phyloP scores from a whole-genome alignment of 2,797 vertebrate genomes.

The Danio tinwini region DNA sequence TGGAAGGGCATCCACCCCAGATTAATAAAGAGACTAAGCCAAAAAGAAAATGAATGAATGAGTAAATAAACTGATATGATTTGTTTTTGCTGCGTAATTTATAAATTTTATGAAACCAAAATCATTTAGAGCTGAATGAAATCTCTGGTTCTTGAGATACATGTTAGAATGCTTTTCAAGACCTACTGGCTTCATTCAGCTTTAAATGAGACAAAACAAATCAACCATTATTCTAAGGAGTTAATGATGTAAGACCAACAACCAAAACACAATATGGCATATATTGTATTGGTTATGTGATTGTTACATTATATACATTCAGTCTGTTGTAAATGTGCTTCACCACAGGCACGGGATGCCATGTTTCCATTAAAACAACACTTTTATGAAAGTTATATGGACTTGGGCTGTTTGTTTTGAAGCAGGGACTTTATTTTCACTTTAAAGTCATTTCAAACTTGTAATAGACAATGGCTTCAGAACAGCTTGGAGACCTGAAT shows the following conservation, averaged over 20 bases:
- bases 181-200: too few relatives aligned
- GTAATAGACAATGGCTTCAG: neutral
- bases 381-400: neutral
- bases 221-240: neutral
- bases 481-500: neutral
- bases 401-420: neutral
- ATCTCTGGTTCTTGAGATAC: neutral
- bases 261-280: neutral
- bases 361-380: constrained; percentile 11
- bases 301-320: neutral
- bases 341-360: neutral
- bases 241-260: neutral
- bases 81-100: neutral
- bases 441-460: constrained; percentile 4
- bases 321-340: constrained; percentile 14
- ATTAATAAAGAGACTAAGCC: too few relatives aligned
- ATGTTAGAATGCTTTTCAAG: too few relatives aligned
- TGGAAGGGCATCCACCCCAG: too few relatives aligned
- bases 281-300: neutral
- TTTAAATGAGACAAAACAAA: neutral
- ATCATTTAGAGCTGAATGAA: neutral
- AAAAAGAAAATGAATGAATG: too few relatives aligned
- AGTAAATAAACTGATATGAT: neutral
- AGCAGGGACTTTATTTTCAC: neutral
- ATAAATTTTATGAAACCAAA: too few relatives aligned